Conservation (phyloP, 2,797 vertebrate species). For the Gorsachius magnificus region DNA sequence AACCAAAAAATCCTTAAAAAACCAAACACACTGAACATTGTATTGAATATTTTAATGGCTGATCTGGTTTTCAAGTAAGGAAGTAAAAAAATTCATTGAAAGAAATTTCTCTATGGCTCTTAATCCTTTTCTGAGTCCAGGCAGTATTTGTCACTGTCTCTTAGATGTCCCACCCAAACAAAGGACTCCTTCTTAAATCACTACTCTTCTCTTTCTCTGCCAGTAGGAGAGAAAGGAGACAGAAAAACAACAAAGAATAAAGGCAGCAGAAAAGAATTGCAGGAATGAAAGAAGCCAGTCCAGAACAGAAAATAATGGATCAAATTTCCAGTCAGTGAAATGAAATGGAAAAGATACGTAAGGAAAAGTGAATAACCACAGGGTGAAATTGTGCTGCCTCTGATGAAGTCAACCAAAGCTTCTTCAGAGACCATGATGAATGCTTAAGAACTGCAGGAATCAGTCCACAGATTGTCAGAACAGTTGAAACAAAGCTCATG, state of each 20-base stretch:
- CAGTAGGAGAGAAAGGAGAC: background rate
- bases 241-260: background rate
- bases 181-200: background rate
- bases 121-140: background rate
- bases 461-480: constrained; percentile 4
- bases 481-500: constrained; percentile 40
- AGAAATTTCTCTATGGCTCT: background rate
- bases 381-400: background rate
- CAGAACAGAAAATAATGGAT: background rate
- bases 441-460: constrained; percentile 32
- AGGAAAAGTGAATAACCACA: constrained; percentile 32
- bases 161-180: background rate
- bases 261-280: background rate
- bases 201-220: background rate
- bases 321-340: constrained; percentile 35
- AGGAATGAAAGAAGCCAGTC: background rate
- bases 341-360: background rate
- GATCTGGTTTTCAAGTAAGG: background rate
- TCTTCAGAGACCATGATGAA: constrained; percentile 30
- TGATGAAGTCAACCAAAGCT: constrained; percentile 37
- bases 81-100: background rate
- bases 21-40: rapidly evolving
- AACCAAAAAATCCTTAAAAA: background rate
- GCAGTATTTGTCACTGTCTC: background rate
- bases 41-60: background rate